phyloP scores from a whole-genome alignment of 2,113 vertebrate species.

The Ovis canadensis region DNA sequence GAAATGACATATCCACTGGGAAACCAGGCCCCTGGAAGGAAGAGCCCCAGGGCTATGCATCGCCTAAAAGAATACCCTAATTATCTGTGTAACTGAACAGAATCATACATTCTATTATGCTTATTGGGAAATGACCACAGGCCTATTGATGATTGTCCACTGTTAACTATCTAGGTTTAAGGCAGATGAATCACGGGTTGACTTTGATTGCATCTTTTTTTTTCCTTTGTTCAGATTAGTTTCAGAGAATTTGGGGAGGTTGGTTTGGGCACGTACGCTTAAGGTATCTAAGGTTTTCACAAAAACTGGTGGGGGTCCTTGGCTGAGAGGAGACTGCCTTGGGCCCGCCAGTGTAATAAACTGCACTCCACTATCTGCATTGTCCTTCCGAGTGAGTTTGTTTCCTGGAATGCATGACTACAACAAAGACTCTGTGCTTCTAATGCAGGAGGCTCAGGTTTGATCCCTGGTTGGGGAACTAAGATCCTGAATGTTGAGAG shows the following conservation, averaged over 20 bases:
- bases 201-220: neutral
- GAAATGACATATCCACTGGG: neutral
- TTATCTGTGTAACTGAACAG: neutral
- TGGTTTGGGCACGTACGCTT: neutral
- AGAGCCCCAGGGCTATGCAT: neutral
- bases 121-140: neutral
- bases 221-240: neutral
- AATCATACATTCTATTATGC: neutral
- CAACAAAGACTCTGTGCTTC: neutral
- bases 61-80: neutral
- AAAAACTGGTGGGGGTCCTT: neutral
- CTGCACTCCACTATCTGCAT: neutral
- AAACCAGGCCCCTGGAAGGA: neutral
- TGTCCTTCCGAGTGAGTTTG: neutral
- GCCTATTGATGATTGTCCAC: neutral
- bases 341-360: accelerated
- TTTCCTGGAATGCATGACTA: accelerated
- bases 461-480: neutral
- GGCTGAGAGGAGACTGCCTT: neutral
- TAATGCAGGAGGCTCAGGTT: neutral
- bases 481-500: neutral
- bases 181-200: neutral
- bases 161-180: neutral
- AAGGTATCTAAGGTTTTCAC: neutral
- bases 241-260: neutral